These are phyloP conservation scores for Tridacna crocea DNA, from an alignment of 2,888 invertebrate genomes.

Conservation along the genomic window DNA sequence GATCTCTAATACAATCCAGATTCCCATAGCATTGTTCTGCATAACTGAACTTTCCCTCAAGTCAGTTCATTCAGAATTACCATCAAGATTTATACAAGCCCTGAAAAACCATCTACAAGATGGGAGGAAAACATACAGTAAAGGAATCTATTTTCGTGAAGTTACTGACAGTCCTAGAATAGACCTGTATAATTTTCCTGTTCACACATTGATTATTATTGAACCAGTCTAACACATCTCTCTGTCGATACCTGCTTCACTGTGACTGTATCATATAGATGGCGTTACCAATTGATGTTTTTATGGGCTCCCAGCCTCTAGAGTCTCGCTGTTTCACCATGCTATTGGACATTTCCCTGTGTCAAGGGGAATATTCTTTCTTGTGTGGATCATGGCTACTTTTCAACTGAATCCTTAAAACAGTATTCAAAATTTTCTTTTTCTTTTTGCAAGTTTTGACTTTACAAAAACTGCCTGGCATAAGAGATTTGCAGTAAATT, in stretches of 20 bases:
- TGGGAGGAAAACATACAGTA: no score
- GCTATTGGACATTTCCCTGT: conserved; percentile 12
- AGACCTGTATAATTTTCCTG: conserved; percentile 18
- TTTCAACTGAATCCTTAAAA: no score
- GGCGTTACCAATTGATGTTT: conserved; percentile 1
- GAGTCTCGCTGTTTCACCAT: neutral
- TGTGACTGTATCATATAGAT: neutral
- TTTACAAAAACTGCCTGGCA: no score
- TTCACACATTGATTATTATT: conserved; percentile 20
- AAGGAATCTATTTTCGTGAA: neutral
- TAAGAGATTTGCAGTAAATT: no score
- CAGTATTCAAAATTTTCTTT: no score
- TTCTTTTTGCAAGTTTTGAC: no score
- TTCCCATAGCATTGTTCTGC: neutral
- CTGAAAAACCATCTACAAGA: no score
- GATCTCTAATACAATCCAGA: no score
- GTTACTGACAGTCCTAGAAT: conserved; percentile 3
- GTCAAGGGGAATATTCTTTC: neutral
- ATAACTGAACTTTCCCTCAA: neutral
- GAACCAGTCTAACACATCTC: conserved; percentile 9
- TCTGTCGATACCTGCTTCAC: conserved; percentile 3
- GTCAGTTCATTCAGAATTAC: neutral
- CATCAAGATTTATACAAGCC: neutral
- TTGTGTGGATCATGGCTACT: neutral
- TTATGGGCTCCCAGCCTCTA: neutral